A percentile compares a stretch with the other conserved stretches of the same genome.
These are phyloP conservation scores for Sceliomorpha sp. DNA, from an alignment of 2,888 invertebrate species.

Conservation along the genomic window DNA sequence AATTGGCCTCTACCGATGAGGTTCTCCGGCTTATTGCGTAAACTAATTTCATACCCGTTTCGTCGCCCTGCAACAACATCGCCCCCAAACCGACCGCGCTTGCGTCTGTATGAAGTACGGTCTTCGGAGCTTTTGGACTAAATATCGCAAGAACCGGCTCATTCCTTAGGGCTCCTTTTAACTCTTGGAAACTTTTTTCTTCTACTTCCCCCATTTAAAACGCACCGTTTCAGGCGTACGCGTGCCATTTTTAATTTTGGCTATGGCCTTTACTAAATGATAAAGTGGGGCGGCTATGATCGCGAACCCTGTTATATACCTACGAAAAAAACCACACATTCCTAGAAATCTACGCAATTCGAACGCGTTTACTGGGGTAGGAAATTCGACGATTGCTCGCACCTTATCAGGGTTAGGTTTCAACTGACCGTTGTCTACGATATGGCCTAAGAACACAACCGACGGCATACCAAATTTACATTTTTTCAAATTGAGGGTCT, in stretches of 20 bases:
- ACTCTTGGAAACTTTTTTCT: background rate
- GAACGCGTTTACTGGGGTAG: constrained; percentile 5
- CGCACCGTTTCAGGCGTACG: no score
- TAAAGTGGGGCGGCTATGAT: constrained; percentile 6
- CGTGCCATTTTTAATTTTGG: constrained; percentile 8
- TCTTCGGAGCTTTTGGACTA: constrained; percentile 7
- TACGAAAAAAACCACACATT: constrained; percentile 14
- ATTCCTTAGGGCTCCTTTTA: background rate
- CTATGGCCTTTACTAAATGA: no score
- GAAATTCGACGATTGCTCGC: constrained; percentile 3
- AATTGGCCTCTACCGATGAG: no score
- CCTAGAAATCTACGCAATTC: constrained; percentile 15
- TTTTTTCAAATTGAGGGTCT: constrained; percentile 10
- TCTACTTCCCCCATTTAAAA: constrained; percentile 6
- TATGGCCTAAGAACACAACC: constrained; percentile 5
- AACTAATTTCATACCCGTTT: background rate
- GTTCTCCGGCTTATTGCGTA: constrained; percentile 9
- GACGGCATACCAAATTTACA: constrained; percentile 7
- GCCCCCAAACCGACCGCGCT: constrained; percentile 9
- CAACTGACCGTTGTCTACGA: constrained; percentile 1
- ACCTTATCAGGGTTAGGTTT: constrained; percentile 12
- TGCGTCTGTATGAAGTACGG: constrained; percentile 17
- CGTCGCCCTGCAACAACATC: constrained; percentile 18
- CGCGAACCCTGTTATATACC: constrained; percentile 1
- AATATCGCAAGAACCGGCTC: constrained; percentile 7